Base-by-base conservation (phyloP, 1,140 invertebrate genomes). In the Ditylenchus dipsaci region DNA sequence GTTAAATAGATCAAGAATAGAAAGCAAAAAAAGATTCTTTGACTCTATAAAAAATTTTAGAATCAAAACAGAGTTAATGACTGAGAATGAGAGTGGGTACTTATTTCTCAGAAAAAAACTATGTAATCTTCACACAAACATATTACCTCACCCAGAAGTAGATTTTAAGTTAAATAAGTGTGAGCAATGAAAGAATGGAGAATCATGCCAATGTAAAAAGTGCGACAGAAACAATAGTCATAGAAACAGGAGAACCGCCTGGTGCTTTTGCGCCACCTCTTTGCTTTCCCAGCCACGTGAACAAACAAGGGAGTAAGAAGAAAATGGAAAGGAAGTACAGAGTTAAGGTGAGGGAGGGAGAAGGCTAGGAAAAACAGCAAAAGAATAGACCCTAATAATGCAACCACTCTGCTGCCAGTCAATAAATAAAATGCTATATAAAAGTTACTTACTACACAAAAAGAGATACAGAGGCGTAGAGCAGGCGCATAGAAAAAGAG, bases 21-120 rank as follows among this genome's bases (percentile, higher is more conserved):
- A 79, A 84, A 47, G 60, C 64, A 67, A 69, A 42, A 69, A 27
- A 71, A 13, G n/a, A 33, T 19, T 27, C 23, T 23, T 65, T 29
- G n/a, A 53, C 27, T 58, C n/a, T n/a, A n/a, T n/a, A n/a, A n/a
- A 65, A 67, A 67, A 65, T 59, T 38, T 38, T 3, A 11, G 3
- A 38, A 11, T 11, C 33, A 38, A 3, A 11, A 3, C 33, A 38
- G 3, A 38, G 11, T 38, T 38, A 11, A 38, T 38, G 33, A 38
- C 11, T 38, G 3, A 38, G 33, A 11, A 38, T 38, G 3, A 38
- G 33, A 11, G 11, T 11, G 3, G 33, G 9, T 30, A 3, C 3
- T 57, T 57, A 11, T 57, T 57, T 30, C 3, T 26, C 53, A 26
- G 11, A 23, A 29, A 23, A 29, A 57, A 38, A 3, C 33, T 38